These are phyloP conservation scores for Caenorhabditis virilis DNA, from an alignment of 2,888 invertebrate species.

Conservation along the genomic window DNA sequence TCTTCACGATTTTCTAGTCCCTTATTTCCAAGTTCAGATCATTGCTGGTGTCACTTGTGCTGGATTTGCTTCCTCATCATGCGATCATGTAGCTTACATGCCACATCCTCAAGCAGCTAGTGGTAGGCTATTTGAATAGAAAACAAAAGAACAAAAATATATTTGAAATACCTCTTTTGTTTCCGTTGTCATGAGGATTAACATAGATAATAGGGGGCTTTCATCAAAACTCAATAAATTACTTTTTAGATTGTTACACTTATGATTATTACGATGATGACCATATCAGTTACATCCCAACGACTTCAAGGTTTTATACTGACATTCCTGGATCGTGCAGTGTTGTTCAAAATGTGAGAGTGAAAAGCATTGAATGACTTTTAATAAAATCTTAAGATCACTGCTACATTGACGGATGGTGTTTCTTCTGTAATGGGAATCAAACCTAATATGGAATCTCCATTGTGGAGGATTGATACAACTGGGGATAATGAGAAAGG, in stretches of 20 bases:
- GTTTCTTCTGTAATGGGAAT: conserved; percentile 6
- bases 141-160: not conserved
- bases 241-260: conserved; percentile 33
- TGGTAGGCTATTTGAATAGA: conserved; percentile 29
- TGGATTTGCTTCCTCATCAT: conserved; percentile 16
- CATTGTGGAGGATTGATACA: conserved; percentile 19
- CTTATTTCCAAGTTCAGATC: conserved; percentile 33
- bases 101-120: conserved; percentile 40
- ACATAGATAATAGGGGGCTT: too few species aligned
- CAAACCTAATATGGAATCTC: conserved; percentile 30
- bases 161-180: too few species aligned
- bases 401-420: conserved; percentile 21
- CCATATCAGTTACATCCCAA: conserved; percentile 34
- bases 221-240: conserved; percentile 2
- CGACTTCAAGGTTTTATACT: conserved; percentile 32
- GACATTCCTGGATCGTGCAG: conserved; percentile 39
- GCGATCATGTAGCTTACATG: conserved; percentile 54
- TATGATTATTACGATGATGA: conserved; percentile 44
- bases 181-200: too few species aligned
- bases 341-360: conserved; percentile 21
- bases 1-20: too few species aligned
- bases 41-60: conserved; percentile 55
- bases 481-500: conserved; percentile 10
- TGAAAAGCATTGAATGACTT: not conserved
- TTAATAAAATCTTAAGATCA: conserved; percentile 19